phyloP scores from a whole-genome alignment of 2,888 invertebrate genomes.

The Erynnis tages region DNA sequence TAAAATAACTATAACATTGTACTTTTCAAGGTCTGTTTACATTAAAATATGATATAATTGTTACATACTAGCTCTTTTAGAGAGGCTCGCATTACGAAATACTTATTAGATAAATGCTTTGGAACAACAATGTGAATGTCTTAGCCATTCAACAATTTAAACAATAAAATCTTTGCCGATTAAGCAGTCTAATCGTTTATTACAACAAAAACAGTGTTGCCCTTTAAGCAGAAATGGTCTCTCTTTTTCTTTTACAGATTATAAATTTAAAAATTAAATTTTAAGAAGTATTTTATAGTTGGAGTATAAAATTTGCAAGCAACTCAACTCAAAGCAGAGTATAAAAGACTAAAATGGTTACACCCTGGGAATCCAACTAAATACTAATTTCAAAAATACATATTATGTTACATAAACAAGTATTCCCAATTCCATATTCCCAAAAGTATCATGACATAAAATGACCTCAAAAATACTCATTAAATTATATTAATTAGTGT shows the following conservation, averaged over 20 bases:
- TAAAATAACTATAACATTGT: too few relatives aligned
- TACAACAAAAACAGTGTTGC: neutral
- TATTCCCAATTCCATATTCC: too few relatives aligned
- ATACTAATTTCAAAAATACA: too few relatives aligned
- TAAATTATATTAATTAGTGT: neutral
- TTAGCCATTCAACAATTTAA: conserved; percentile 18
- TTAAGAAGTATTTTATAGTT: too few relatives aligned
- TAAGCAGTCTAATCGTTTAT: conserved; percentile 18
- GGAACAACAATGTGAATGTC: conserved; percentile 41
- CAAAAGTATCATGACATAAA: neutral
- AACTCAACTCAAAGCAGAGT: too few relatives aligned
- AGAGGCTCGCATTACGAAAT: conserved; percentile 38
- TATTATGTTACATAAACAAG: too few relatives aligned
- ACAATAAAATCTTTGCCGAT: conserved; percentile 38
- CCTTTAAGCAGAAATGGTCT: neutral
- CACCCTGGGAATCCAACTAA: too few relatives aligned
- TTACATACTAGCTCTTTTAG: conserved; percentile 26
- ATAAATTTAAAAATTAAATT: too few relatives aligned
- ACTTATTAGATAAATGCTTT: conserved; percentile 57
- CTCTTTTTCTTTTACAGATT: too few relatives aligned
- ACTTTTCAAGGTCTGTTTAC: too few relatives aligned
- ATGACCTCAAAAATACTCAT: neutral
- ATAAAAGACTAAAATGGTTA: too few relatives aligned
- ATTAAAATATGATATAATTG: neutral
- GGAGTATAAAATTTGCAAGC: too few relatives aligned